Conservation (phyloP, 2,797 vertebrate species). For the Pristis pectinata region DNA sequence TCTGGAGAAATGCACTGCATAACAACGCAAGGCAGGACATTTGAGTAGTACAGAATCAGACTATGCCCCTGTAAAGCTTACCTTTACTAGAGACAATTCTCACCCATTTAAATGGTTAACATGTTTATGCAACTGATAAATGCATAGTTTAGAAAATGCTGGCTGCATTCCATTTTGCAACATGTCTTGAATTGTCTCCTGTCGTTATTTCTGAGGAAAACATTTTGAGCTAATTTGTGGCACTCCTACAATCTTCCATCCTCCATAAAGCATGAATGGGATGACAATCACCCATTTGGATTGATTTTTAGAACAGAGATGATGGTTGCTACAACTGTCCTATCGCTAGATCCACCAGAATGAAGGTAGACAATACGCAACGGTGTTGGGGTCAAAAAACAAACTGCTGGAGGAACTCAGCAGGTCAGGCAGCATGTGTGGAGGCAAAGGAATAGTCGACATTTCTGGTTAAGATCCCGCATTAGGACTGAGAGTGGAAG, state of each 20-base stretch:
- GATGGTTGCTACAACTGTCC: neutral
- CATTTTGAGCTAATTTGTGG: neutral
- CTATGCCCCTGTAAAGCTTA: neutral
- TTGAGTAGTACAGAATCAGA: neutral
- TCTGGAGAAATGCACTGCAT: neutral
- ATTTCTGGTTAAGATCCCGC: too few species aligned
- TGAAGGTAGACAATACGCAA: neutral
- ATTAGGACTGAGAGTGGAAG: too few species aligned
- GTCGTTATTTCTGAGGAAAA: neutral
- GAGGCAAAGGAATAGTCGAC: too few species aligned
- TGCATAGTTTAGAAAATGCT: neutral
- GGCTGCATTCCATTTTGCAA: neutral
- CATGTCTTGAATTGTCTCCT: neutral
- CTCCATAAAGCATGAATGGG: neutral
- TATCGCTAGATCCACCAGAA: neutral
- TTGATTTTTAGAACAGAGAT: neutral
- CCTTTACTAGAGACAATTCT: neutral
- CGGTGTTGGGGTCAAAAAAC: neutral
- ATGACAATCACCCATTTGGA: neutral
- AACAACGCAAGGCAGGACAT: neutral
- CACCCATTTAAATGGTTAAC: neutral
- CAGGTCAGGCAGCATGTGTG: too few species aligned
- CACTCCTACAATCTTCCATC: neutral
- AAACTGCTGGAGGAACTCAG: too few species aligned
- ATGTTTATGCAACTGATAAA: neutral